Percentiles rank a stretch among this genome's conserved stretches.
phyloP scores from a whole-genome alignment of 1,140 invertebrate genomes.

The Eueides isabella region DNA sequence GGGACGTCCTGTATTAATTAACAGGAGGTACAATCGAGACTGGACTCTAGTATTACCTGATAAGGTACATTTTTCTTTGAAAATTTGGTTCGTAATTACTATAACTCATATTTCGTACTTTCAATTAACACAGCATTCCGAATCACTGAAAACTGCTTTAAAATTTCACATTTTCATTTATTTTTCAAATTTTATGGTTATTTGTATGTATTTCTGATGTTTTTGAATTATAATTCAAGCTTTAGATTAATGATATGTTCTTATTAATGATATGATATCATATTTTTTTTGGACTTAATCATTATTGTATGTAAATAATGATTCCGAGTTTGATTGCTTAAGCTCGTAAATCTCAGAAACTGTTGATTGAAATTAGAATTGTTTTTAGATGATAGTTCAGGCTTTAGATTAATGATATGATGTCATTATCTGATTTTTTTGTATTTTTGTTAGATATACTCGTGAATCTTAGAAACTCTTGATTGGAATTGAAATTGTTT shows the following conservation, averaged over 20 bases:
- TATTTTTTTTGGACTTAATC: no score
- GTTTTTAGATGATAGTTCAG: no score
- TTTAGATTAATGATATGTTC: neutral
- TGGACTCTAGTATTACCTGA: neutral
- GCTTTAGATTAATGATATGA: no score
- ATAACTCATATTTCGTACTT: conserved; percentile 29
- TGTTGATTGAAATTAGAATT: no score
- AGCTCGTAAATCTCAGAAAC: no score
- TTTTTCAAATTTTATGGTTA: neutral
- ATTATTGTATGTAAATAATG: no score
- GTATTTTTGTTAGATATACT: no score
- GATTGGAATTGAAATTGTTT: no score
- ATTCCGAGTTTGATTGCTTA: no score
- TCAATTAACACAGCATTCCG: conserved; percentile 22
- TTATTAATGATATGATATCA: no score
- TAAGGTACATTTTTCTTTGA: conserved; percentile 6
- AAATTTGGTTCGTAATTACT: conserved; percentile 13
- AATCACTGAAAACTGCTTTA: conserved; percentile 12
- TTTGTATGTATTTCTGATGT: neutral
- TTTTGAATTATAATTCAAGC: neutral
- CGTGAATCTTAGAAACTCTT: no score
- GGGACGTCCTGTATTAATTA: conserved; percentile 29
- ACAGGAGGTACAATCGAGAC: conserved; percentile 1
- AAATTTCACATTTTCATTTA: neutral
- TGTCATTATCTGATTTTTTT: no score